Conservation (phyloP, 2,888 invertebrate species). For the Hanleya hanleyi region DNA sequence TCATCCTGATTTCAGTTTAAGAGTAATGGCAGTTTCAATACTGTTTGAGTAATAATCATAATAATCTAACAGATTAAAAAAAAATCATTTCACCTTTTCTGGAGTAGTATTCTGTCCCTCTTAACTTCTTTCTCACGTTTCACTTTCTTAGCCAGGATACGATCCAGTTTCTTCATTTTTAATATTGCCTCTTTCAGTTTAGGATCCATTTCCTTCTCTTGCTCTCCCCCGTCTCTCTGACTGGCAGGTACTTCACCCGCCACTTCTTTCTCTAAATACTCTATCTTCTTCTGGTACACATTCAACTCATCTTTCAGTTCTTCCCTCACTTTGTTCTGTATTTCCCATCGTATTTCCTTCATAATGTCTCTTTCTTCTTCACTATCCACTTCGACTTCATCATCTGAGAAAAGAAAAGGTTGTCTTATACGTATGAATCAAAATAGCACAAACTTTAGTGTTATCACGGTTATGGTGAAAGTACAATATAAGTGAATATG, state of each 20-base stretch:
- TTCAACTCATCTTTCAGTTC: conserved; percentile 69
- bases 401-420: conserved; percentile 36
- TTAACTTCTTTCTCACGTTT: conserved; percentile 69
- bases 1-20: too few species aligned
- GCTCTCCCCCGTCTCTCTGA: conserved; percentile 36
- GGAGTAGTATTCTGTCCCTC: conserved; percentile 63
- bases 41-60: too few species aligned
- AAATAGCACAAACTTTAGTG: too few species aligned
- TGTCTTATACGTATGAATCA: too few species aligned
- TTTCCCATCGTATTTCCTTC: conserved; percentile 65
- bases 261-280: conserved; percentile 44
- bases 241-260: conserved; percentile 21
- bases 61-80: too few species aligned
- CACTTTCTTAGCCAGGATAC: conserved; percentile 62
- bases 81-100: conserved; percentile 53
- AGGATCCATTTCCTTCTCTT: conserved; percentile 62
- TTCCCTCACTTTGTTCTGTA: conserved; percentile 59
- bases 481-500: too few species aligned
- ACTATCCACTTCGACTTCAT: conserved; percentile 60
- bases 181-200: conserved; percentile 64
- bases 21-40: too few species aligned
- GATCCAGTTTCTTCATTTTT: conserved; percentile 70
- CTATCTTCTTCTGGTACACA: conserved; percentile 49
- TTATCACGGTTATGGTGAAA: too few species aligned
- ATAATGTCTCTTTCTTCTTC: conserved; percentile 69